Percentiles rank a stretch among this genome's conserved stretches.
phyloP scores from a whole-genome alignment of 1,140 invertebrate genomes.

The Acromyrmex heyeri region DNA sequence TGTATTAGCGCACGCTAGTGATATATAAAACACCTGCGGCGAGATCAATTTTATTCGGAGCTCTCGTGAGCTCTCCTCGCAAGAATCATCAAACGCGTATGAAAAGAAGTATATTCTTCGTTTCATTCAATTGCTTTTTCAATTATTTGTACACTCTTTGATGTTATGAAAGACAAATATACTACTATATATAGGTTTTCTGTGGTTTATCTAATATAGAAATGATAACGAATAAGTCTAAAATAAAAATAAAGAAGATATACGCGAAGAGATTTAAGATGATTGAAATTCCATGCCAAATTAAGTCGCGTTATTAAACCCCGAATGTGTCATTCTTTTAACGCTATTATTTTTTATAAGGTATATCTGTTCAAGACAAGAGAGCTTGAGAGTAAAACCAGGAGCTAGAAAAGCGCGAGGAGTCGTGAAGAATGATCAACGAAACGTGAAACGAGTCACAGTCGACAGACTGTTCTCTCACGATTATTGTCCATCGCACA shows the following conservation, averaged over 20 bases:
- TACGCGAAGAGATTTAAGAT: neutral
- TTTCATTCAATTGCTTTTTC: neutral
- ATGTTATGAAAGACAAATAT: neutral
- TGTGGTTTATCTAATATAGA: neutral
- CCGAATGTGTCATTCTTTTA: neutral
- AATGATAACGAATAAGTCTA: neutral
- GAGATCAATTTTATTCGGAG: conserved; percentile 42
- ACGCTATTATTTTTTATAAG: neutral
- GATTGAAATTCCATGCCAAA: neutral
- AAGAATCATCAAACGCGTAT: conserved; percentile 25
- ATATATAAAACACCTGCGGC: conserved; percentile 37
- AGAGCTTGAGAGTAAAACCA: conserved; percentile 10
- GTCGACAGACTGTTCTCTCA: conserved; percentile 72
- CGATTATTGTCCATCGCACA: conserved; percentile 76
- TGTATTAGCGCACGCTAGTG: conserved; percentile 21
- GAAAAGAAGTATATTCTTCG: neutral
- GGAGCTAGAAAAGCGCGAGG: neutral
- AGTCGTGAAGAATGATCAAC: conserved; percentile 79
- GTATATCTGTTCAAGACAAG: neutral
- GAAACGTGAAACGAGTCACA: conserved; percentile 75
- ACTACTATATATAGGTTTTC: neutral
- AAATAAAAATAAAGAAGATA: neutral
- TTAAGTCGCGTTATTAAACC: neutral
- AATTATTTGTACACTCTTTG: neutral
- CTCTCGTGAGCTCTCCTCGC: neutral